Conservation (phyloP, 2,113 vertebrate genomes). For the Motacilla tschutschensis region DNA sequence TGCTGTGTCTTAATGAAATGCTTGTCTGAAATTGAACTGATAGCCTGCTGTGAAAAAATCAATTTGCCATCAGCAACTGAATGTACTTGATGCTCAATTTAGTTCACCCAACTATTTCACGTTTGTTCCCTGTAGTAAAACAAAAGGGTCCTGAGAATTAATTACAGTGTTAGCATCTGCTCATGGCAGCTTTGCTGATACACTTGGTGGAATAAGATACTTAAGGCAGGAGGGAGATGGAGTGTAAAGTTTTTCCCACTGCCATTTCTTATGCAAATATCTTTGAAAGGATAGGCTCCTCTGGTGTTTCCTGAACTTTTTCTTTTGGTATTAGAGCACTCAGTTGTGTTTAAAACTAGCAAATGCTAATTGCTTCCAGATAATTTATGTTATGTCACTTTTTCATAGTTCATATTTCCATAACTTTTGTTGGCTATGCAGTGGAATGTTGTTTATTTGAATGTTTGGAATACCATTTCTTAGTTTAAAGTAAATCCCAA, state of each 20-base stretch:
- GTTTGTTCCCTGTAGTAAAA: constrained; percentile 41
- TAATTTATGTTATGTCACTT: not conserved
- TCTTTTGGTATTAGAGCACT: not conserved
- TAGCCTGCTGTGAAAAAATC: constrained; percentile 60
- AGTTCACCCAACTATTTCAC: constrained; percentile 45
- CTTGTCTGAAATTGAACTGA: constrained; percentile 48
- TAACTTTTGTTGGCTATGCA: not conserved
- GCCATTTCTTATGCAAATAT: not conserved
- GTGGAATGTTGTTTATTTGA: not conserved
- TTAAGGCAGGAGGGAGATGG: not conserved
- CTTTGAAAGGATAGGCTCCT: not conserved
- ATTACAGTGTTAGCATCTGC: constrained; percentile 60
- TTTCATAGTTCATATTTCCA: not conserved
- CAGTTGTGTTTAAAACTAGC: not conserved
- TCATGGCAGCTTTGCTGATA: constrained; percentile 27
- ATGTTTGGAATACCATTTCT: not conserved
- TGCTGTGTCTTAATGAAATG: constrained; percentile 44
- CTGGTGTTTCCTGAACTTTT: not conserved
- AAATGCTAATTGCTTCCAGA: not conserved
- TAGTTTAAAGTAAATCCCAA: not conserved
- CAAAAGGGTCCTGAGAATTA: constrained; percentile 59
- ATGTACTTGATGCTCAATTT: constrained; percentile 46
- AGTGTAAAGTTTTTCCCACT: not conserved
- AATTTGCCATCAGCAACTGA: constrained; percentile 53
- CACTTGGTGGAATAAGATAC: not conserved